These are phyloP conservation scores for Diarsia mendica DNA, from an alignment of 2,888 invertebrate genomes.

Conservation along the genomic window DNA sequence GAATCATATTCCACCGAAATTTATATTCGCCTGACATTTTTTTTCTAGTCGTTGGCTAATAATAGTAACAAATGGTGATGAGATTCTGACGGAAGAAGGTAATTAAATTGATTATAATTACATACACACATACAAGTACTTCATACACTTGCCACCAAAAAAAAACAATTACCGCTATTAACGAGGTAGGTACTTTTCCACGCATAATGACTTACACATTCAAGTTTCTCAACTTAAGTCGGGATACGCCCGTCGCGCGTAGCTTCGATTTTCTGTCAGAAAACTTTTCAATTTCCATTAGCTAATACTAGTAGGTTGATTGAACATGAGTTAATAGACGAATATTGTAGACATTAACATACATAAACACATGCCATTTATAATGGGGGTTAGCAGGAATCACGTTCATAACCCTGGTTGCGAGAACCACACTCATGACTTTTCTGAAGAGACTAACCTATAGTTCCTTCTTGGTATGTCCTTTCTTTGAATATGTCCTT, in stretches of 20 bases:
- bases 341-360: not conserved
- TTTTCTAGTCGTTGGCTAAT: not conserved
- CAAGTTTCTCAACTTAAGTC: constrained; percentile 40
- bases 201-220: not conserved
- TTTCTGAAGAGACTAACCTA: not conserved
- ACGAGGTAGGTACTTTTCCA: not conserved
- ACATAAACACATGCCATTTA: not conserved
- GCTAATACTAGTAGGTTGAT: not conserved
- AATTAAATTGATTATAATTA: not conserved
- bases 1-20: no score
- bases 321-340: not conserved
- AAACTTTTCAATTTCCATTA: constrained; percentile 45
- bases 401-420: not conserved
- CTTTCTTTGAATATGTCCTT: not conserved
- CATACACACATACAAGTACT: not conserved
- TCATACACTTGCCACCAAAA: not conserved
- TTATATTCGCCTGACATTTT: no score
- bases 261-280: constrained; percentile 24
- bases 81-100: not conserved
- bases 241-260: not conserved
- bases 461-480: not conserved
- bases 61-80: not conserved
- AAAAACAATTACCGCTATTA: not conserved
- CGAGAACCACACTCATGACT: not conserved
- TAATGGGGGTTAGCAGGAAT: not conserved